Evolutionary conservation across 2,888 invertebrate species (phyloP), one percentile per base, ranked within the genome.

Genomic region (Acanthosepion pharaonis): DNA sequence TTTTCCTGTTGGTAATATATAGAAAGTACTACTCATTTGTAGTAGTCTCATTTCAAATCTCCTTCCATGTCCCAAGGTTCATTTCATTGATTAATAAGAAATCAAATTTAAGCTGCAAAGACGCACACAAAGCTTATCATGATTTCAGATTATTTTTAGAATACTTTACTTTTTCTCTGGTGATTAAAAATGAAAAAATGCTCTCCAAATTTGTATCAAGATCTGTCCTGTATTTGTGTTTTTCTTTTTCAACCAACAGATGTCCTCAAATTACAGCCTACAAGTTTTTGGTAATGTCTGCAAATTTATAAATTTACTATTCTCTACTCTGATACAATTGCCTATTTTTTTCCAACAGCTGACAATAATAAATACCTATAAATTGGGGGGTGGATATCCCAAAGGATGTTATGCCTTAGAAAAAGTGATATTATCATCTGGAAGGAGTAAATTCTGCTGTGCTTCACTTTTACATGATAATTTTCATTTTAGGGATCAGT

Each of bases 41-140:
- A n/a, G n/a, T n/a, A 15, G 4, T 8, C 2, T n/a, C n/a, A 20
- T 28, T 78, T 11, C 8, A 78, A 78, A 33, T 78, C 33, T 78
- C 78, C 78, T 78, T 78, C 78, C 78, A 78, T 78, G 0, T 78
- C n/a, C n/a, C n/a, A 78, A 78, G n/a, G 78, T n/a, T 64, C 25
- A 64, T 25, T 78, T 78, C n/a, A n/a, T n/a, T 78, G n/a, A 78
- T 78, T 78, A n/a, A 78, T 33, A 78, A 78, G 78, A 78, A 78
- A 78, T 78, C n/a, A 78, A 78, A 78, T 78, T 78, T 78, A 78
- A 78, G 78, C 78, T 78, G 78, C 78, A 78, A 78, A 78, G 78
- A 78, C 78, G 78, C 78, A 78, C 78, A 78, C n/a, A 78, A 78
- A 78, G 78, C 78, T 78, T 33, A n/a, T 78, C 9, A 78, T 78